Percentiles rank a stretch among this genome's conserved stretches.
Conservation (phyloP, 2,888 invertebrate species). For the Pseudococcus longispinus region DNA sequence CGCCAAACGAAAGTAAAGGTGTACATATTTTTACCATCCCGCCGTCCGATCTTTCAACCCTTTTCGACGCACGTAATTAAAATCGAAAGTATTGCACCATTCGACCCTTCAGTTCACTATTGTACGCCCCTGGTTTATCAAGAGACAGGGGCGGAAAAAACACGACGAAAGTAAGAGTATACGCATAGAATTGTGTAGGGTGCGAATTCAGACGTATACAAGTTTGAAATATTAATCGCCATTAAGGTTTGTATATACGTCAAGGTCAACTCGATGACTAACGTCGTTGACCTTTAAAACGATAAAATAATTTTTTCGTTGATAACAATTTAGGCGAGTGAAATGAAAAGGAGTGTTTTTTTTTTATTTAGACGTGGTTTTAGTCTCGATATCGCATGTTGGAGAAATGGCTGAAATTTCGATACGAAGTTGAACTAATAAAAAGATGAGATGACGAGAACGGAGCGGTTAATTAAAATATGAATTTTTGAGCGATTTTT, state of each 20-base stretch:
- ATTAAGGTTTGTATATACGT: neutral
- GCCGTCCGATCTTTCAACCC: neutral
- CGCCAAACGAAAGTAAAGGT: conserved; percentile 4
- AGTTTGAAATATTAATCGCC: conserved; percentile 25
- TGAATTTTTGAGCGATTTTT: neutral
- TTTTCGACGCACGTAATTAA: neutral
- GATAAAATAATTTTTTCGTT: neutral
- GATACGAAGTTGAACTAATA: neutral
- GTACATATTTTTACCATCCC: neutral
- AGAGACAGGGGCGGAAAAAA: neutral
- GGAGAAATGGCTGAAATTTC: neutral
- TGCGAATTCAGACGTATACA: neutral
- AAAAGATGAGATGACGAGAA: neutral
- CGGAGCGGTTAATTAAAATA: neutral
- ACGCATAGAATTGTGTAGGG: neutral
- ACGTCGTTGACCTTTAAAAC: neutral
- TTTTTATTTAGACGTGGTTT: neutral
- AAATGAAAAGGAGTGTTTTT: neutral
- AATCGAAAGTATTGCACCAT: neutral
- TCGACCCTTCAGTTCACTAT: neutral
- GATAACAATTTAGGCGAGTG: neutral
- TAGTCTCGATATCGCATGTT: neutral
- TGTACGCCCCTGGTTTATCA: neutral
- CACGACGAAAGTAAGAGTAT: neutral
- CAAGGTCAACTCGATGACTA: conserved; percentile 6